Conservation (phyloP, 2,888 invertebrate species). For the Caenorhabditis sinica region DNA sequence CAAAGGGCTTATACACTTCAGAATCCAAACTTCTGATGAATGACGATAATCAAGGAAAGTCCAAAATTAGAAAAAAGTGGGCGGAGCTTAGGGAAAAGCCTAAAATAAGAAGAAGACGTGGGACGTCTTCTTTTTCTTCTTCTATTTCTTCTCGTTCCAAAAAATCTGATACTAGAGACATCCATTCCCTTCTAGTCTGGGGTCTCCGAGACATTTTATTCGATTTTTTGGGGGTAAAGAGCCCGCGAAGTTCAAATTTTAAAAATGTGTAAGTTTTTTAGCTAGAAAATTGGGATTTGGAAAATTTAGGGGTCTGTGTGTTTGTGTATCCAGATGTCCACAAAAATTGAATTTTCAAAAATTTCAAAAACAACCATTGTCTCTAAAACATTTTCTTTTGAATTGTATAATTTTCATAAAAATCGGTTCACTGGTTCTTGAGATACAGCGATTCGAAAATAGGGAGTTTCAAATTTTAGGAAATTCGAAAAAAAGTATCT, state of each 20-base stretch:
- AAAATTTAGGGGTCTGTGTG: not conserved
- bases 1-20: not conserved
- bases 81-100: not conserved
- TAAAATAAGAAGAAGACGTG: conserved; percentile 14
- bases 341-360: no score
- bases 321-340: no score
- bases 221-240: not conserved
- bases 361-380: no score
- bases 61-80: not conserved
- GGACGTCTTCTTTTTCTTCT: not conserved
- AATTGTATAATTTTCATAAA: no score
- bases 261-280: conserved; percentile 1
- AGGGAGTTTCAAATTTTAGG: no score
- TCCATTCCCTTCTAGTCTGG: not conserved
- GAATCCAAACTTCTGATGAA: not conserved
- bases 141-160: not conserved
- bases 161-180: conserved; percentile 2
- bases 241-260: not conserved
- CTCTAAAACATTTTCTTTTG: no score
- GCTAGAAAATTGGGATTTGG: no score
- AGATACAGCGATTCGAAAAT: no score
- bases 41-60: not conserved
- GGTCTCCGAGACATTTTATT: not conserved
- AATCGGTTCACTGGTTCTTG: no score
- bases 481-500: no score